These are phyloP conservation scores for Bilobella aurantiaca DNA, from an alignment of 1,140 invertebrate genomes.

Conservation along the genomic window DNA sequence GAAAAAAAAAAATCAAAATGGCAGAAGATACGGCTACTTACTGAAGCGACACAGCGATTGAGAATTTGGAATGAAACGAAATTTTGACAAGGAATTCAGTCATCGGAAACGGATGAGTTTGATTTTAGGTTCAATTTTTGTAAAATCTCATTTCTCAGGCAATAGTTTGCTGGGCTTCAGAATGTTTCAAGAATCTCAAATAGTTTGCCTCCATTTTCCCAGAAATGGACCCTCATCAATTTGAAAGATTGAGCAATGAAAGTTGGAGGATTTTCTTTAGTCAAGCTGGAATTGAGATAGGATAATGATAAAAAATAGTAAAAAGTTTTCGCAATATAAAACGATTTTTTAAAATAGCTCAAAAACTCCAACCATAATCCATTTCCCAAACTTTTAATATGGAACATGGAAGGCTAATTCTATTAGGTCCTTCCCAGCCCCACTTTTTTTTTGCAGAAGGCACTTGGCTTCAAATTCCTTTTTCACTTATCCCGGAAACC, in stretches of 20 bases:
- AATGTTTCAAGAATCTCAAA: slow-evolving; percentile 23
- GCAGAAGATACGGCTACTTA: too few species aligned
- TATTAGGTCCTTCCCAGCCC: not conserved
- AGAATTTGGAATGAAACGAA: too few species aligned
- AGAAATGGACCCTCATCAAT: slow-evolving; percentile 30
- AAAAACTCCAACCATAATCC: not conserved
- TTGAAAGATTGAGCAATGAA: slow-evolving; percentile 32
- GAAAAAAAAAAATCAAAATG: too few species aligned
- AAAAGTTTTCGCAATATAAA: not conserved
- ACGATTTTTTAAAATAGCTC: not conserved
- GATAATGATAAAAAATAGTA: not conserved
- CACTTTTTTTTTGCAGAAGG: not conserved
- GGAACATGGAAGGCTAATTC: not conserved
- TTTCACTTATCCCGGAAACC: slow-evolving; percentile 17
- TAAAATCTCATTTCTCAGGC: not conserved
- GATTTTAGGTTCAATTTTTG: not conserved
- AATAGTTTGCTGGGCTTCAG: not conserved
- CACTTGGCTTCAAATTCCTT: not conserved
- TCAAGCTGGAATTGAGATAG: slow-evolving; percentile 2
- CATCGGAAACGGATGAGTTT: slow-evolving; percentile 29
- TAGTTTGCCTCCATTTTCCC: not conserved
- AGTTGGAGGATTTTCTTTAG: slow-evolving; percentile 13
- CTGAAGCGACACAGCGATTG: too few species aligned
- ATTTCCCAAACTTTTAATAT: not conserved
- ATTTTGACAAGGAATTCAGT: too few species aligned